These are phyloP conservation scores for Apodemus sylvaticus DNA, from an alignment of 2,113 vertebrate genomes.

Conservation along the genomic window DNA sequence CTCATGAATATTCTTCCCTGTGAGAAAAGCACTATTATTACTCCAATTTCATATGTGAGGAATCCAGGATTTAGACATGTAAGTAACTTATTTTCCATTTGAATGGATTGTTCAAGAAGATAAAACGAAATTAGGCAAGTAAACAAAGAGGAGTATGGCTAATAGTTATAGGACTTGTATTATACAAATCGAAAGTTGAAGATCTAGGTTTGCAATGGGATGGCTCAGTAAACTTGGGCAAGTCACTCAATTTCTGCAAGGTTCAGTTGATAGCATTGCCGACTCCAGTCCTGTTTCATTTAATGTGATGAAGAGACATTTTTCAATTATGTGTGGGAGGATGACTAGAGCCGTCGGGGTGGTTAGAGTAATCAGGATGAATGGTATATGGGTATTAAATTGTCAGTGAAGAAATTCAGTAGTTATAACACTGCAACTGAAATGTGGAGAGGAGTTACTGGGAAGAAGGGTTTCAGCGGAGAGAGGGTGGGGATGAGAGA, in stretches of 20 bases:
- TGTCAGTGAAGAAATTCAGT: background rate
- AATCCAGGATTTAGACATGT: background rate
- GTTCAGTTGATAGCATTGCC: background rate
- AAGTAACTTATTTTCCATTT: background rate
- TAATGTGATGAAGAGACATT: background rate
- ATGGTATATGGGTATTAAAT: background rate
- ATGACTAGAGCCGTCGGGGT: too few species aligned
- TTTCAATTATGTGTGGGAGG: background rate
- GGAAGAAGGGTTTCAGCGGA: background rate
- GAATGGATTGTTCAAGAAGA: conserved; percentile 23
- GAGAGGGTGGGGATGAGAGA: background rate
- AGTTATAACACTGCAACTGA: background rate
- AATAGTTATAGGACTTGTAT: background rate
- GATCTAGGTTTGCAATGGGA: background rate
- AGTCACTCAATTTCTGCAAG: background rate
- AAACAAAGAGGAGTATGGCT: background rate
- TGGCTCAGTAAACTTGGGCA: background rate
- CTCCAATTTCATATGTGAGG: background rate
- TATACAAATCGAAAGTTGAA: background rate
- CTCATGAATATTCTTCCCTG: background rate
- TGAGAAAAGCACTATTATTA: background rate
- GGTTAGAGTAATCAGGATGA: background rate
- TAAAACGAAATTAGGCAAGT: background rate
- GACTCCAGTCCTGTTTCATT: background rate
- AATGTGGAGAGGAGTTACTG: background rate